Evolutionary conservation across 2,113 vertebrate species (phyloP), one percentile per base, ranked within the genome.

Genomic region (Cnemophilus loriae): DNA sequence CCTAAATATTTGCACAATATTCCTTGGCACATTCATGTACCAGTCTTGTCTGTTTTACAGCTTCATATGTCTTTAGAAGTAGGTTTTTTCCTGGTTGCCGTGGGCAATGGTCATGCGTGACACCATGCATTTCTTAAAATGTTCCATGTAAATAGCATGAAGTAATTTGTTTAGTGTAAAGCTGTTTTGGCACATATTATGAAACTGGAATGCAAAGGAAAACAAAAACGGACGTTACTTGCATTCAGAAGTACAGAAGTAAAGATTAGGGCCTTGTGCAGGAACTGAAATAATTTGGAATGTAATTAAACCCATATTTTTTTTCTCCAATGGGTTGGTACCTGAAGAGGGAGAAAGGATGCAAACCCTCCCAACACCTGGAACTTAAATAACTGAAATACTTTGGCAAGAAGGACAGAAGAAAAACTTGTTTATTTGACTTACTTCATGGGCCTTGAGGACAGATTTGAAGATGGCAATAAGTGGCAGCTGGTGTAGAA

Each of bases 121-220:
- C 37, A 59, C 59, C 30, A 13, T 49, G 33, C 39, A 27, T 83
- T 94, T 88, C 64, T 90, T 81, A 67, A 73, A 91, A 90, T 92
- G 93, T 80, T 96, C 92, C 26, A 0, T 96, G 90, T 91, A 90
- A 96, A 71, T 88, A 86, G 75, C 95, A 93, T 96, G 71, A 95
- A 94, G 46, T 90, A 42, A 87, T 90, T 93, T 83, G 50, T 91
- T 94, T 73, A 46, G 39, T 80, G 41, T 76, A 82, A 91, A 87
- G 78, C 87, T 88, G 35, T 82, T 84, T 92, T 95, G 92, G 76
- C 90, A 90, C 55, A 86, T 63, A 39, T 33, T 59, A 3, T 68
- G 67, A 55, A 81, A 90, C 42, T 81, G 83, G 93, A 93, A 74
- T 86, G 78, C 69, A 56, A 28, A 71, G 41, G 27, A 3, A 8